phyloP scores from a whole-genome alignment of 2,113 vertebrate species.

The Brienomyrus brachyistius region DNA sequence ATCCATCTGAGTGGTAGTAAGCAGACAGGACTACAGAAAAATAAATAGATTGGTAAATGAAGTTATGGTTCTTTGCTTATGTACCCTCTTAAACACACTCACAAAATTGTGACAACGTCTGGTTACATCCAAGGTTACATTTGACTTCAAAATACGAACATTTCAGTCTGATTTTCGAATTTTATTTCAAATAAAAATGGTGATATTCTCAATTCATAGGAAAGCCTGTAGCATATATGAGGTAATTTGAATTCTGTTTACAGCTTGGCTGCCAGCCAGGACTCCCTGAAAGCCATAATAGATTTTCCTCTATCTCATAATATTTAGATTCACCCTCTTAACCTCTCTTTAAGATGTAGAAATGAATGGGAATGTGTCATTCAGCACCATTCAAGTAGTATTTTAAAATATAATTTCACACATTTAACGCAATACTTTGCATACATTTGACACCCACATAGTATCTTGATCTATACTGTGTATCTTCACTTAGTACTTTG shows the following conservation, averaged over 20 bases:
- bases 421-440: background rate
- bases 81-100: background rate
- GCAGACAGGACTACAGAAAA: background rate
- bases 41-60: background rate
- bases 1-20: background rate
- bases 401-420: background rate
- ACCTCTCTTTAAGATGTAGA: constrained; percentile 2
- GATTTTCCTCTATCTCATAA: constrained; percentile 3
- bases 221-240: constrained; percentile 1
- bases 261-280: background rate
- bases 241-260: constrained; percentile 5
- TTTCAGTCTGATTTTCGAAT: background rate
- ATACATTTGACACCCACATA: background rate
- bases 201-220: background rate
- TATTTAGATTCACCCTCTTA: constrained; percentile 14
- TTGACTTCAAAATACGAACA: background rate
- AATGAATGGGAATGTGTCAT: background rate
- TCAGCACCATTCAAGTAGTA: background rate
- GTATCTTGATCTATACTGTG: background rate
- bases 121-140: background rate
- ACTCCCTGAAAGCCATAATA: background rate
- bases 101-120: background rate
- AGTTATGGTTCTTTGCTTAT: background rate
- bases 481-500: background rate
- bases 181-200: background rate